phyloP scores from a whole-genome alignment of 1,140 invertebrate species.

The Pectinophora gossypiella region DNA sequence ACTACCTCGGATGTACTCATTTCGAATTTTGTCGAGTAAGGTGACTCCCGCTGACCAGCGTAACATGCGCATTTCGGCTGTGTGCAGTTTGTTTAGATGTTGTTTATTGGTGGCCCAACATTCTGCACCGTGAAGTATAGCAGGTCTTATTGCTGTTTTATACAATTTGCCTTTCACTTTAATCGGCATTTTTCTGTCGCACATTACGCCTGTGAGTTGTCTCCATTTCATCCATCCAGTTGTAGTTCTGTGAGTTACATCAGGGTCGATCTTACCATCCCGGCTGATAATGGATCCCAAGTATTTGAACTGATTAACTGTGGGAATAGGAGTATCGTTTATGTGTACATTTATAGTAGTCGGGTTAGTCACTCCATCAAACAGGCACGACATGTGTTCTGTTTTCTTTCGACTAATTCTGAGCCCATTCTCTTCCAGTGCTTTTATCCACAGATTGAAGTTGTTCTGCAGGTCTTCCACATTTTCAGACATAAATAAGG shows the following conservation, averaged over 20 bases:
- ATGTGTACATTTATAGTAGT: not conserved
- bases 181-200: conserved; percentile 7
- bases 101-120: not conserved
- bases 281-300: not conserved
- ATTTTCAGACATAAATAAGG: not conserved
- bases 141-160: conserved; percentile 8
- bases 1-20: conserved; percentile 6
- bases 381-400: not conserved
- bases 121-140: conserved; percentile 1
- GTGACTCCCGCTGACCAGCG: conserved; percentile 6
- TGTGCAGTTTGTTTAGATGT: conserved; percentile 1
- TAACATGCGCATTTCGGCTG: conserved; percentile 5
- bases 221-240: conserved; percentile 3
- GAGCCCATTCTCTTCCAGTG: not conserved
- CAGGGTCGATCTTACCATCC: not conserved
- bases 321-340: not conserved
- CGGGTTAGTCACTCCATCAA: not conserved
- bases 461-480: not conserved
- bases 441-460: not conserved
- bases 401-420: not conserved
- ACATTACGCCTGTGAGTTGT: not conserved
- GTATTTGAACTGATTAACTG: not conserved
- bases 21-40: not conserved
- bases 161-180: conserved; percentile 5
- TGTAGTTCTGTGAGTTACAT: not conserved